Conservation (phyloP, 2,797 vertebrate genomes). For the Siniperca scherzeri region DNA sequence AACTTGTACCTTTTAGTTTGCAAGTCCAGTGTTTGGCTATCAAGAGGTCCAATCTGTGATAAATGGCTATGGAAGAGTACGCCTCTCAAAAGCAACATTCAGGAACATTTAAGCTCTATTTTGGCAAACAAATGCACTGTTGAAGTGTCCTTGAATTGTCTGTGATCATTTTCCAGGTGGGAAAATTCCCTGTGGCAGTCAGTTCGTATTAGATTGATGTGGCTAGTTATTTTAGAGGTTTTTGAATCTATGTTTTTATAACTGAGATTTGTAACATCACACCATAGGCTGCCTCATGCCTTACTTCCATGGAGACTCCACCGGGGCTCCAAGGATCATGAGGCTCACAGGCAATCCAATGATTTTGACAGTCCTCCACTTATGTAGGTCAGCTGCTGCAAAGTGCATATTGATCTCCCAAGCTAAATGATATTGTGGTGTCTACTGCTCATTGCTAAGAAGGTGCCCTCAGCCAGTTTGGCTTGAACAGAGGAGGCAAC, state of each 20-base stretch:
- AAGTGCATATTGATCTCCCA: slow-evolving; percentile 83
- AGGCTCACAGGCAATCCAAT: slow-evolving; percentile 59
- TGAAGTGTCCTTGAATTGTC: slow-evolving; percentile 16
- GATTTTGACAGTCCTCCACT: slow-evolving; percentile 65
- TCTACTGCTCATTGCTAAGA: slow-evolving; percentile 73
- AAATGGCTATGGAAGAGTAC: neutral
- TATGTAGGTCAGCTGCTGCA: slow-evolving; percentile 80
- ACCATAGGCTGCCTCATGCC: slow-evolving; percentile 22
- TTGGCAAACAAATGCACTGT: slow-evolving; percentile 3
- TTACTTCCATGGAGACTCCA: slow-evolving; percentile 45
- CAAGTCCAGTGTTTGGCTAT: neutral
- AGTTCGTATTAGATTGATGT: slow-evolving; percentile 6
- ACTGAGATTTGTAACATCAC: slow-evolving; percentile 38
- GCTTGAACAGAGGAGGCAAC: slow-evolving; percentile 66
- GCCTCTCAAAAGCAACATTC: neutral
- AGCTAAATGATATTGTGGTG: slow-evolving; percentile 82
- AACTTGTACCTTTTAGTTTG: neutral
- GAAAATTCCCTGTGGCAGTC: neutral
- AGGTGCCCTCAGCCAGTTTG: slow-evolving; percentile 77
- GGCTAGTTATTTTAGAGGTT: slow-evolving; percentile 2
- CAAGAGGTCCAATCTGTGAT: neutral
- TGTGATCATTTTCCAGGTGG: neutral
- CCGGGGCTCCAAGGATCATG: slow-evolving; percentile 61
- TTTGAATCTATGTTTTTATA: slow-evolving; percentile 45
- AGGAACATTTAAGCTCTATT: slow-evolving; percentile 1